These are phyloP conservation scores for Batillaria attramentaria DNA, from an alignment of 1,140 invertebrate species.

Conservation along the genomic window DNA sequence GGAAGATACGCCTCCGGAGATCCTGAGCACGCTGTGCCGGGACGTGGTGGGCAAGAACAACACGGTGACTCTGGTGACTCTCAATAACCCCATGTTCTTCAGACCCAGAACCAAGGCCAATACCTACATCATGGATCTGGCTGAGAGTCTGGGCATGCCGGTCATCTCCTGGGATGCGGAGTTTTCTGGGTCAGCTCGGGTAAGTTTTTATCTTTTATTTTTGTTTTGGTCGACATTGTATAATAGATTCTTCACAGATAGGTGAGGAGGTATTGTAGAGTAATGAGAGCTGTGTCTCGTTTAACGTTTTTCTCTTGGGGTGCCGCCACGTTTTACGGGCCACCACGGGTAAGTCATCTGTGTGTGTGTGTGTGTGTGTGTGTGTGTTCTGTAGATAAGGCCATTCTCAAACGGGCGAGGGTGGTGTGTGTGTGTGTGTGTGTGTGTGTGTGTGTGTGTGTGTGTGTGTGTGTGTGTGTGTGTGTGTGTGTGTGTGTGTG, in stretches of 20 bases:
- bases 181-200: conserved; percentile 32
- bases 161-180: conserved; percentile 51
- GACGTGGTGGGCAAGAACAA: conserved; percentile 36
- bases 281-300: too few species aligned
- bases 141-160: conserved; percentile 41
- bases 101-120: conserved; percentile 32
- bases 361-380: background rate
- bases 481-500: too few species aligned
- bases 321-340: background rate
- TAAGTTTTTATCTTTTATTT: conserved; percentile 14
- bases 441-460: too few species aligned
- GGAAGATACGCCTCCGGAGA: conserved; percentile 40
- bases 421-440: too few species aligned
- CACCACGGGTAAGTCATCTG: background rate
- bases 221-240: background rate
- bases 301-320: background rate
- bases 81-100: conserved; percentile 44
- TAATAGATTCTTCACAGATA: background rate
- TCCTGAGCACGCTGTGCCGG: conserved; percentile 43
- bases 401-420: too few species aligned
- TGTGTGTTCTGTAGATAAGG: background rate
- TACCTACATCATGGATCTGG: conserved; percentile 42
- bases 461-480: too few species aligned
- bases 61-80: conserved; percentile 41
- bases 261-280: too few species aligned